phyloP scores from a whole-genome alignment of 2,113 vertebrate species.

The Paedocypris sp. region DNA sequence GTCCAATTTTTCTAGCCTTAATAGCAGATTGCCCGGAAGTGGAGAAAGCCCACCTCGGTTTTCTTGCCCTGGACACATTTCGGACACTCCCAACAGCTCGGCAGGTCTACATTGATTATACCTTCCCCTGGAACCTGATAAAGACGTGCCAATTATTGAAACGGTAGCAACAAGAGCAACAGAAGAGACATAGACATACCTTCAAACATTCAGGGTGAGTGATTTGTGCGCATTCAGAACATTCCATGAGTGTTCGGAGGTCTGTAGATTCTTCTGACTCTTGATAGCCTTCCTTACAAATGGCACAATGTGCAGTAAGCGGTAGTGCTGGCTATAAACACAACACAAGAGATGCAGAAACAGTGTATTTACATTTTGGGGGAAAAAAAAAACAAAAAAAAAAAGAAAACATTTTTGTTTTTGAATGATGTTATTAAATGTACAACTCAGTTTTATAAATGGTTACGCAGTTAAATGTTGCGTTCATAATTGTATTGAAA shows the following conservation, averaged over 20 bases:
- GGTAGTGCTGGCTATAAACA: conserved; percentile 78
- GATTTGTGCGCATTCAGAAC: conserved; percentile 87
- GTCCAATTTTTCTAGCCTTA: no score
- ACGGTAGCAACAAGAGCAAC: neutral
- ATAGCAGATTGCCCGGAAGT: neutral
- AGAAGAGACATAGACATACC: conserved; percentile 50
- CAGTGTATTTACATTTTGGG: no score
- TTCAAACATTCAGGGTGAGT: conserved; percentile 86
- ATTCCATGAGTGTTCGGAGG: conserved; percentile 90
- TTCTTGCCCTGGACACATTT: conserved; percentile 79
- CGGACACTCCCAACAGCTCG: conserved; percentile 96
- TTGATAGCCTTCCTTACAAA: conserved; percentile 83
- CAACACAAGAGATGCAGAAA: conserved; percentile 21
- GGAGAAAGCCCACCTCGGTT: conserved; percentile 58
- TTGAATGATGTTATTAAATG: neutral
- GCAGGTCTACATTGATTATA: conserved; percentile 84
- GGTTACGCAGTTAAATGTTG: neutral
- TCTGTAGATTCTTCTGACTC: conserved; percentile 72
- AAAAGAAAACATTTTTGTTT: no score
- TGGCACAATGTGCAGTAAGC: conserved; percentile 82
- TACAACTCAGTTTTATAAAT: neutral
- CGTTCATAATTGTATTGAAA: neutral
- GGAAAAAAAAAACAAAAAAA: neutral
- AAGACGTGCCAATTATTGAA: neutral
- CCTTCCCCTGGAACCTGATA: conserved; percentile 82